phyloP scores from a whole-genome alignment of 2,797 vertebrate species.

The Danio jaintianensis region DNA sequence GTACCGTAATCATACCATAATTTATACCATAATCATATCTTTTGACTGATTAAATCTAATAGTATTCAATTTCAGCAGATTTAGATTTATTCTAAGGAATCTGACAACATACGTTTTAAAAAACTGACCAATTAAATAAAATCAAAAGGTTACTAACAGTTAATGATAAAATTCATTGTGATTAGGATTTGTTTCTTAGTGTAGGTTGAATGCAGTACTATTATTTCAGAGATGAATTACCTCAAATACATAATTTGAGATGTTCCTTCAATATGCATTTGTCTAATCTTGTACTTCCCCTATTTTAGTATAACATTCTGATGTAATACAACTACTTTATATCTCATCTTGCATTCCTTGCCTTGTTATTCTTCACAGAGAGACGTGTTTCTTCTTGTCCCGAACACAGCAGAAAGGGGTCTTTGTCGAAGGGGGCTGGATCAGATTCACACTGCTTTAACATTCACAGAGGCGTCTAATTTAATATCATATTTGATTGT shows the following conservation, averaged over 20 bases:
- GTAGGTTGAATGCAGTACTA: not conserved
- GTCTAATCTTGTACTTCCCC: not conserved
- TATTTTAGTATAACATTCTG: not conserved
- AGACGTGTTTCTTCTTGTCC: slow-evolving; percentile 36
- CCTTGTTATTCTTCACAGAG: not conserved
- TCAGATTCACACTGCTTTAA: not conserved
- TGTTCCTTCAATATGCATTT: not conserved
- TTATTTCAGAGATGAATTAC: not conserved
- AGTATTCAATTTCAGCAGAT: too few species aligned
- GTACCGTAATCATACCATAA: too few species aligned
- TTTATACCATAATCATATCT: too few species aligned
- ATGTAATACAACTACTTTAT: slow-evolving; percentile 17
- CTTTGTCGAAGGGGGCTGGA: not conserved
- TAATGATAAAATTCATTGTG: too few species aligned
- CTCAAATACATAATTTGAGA: not conserved
- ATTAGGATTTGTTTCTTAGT: too few species aligned
- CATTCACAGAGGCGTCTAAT: not conserved
- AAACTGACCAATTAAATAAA: too few species aligned
- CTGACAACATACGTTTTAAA: too few species aligned
- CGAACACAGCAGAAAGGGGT: not conserved
- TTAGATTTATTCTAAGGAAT: too few species aligned
- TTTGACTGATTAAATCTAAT: too few species aligned
- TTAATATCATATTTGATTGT: not conserved
- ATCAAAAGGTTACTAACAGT: too few species aligned
- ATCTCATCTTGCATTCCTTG: slow-evolving; percentile 39